Base-by-base conservation (phyloP, 2,797 vertebrate genomes). In the Microcaecilia unicolor region DNA sequence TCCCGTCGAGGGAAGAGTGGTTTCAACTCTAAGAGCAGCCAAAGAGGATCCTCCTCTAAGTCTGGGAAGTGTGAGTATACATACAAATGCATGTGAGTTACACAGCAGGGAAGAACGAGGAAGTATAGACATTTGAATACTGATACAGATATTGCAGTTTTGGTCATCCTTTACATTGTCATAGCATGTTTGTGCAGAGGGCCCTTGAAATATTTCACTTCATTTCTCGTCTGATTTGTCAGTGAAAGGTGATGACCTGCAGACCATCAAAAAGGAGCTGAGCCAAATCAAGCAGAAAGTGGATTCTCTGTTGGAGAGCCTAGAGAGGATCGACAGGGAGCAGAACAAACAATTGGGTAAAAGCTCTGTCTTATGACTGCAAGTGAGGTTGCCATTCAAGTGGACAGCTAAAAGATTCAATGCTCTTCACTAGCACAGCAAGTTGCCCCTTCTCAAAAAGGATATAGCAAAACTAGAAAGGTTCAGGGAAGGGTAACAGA, bases 211-310 rank as follows among this genome's bases (percentile, higher is more conserved):
- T 10, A 15, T 6, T 4, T 24, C 1, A 11, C 19, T 18, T 9
- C 21, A 22, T 2, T 7, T 22, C 13, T 6, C n/a, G n/a, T 28
- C 15, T 14, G 31, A 8, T 29, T 5, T 49, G 37, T 10, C 63
- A 91, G 89, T 90, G 78, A 89, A 85, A 74, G 70, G 60, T 2
- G 86, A 89, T 30, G 88, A 92, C 15, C 72, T 92, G 43, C 87
- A 91, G 65, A 78, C 82, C 41, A 88, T 91, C 48, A 91, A 93
- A 68, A 84, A 85, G 43, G 89, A 91, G 40, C 74, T 91, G 40
- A 85, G 83, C 9, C 88, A 88, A 72, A 90, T 91, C 69, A 93
- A 92, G 52, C 84, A 87, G 76, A 92, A 89, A 60, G 87, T 91
- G 72, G 89, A 91, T 61, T 87, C 82, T 54, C 78, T 91, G 36